Evolutionary conservation across 2,113 vertebrate genomes (phyloP).

Genomic region (Chaetops frenatus): DNA sequence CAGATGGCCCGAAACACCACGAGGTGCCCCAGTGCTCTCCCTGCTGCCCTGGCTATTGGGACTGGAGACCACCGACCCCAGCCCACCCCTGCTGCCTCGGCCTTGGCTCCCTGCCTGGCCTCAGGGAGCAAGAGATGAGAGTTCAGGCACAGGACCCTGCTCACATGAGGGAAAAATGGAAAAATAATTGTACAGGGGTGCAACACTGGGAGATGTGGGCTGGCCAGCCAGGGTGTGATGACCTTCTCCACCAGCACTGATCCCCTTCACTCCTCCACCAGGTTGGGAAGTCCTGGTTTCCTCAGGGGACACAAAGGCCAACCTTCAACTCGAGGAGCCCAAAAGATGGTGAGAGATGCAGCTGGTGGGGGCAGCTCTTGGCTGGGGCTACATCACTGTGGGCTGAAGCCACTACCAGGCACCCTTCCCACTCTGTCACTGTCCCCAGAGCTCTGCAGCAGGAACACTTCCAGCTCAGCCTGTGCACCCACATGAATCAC

Average conservation of each 20-base stretch:
- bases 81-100: not conserved
- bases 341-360: not conserved
- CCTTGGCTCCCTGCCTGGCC: not conserved
- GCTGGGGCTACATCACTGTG: accelerated
- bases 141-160: not conserved
- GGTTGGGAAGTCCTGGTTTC: not conserved
- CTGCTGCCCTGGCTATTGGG: not conserved
- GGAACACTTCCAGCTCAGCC: not conserved
- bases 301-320: not conserved
- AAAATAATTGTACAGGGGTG: not conserved
- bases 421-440: not conserved
- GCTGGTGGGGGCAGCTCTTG: not conserved
- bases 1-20: not conserved
- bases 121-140: not conserved
- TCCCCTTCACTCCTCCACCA: not conserved
- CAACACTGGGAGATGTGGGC: not conserved
- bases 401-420: not conserved
- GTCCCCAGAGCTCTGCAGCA: not conserved
- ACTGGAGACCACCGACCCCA: not conserved
- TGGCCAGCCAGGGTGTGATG: not conserved
- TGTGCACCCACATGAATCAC: not conserved
- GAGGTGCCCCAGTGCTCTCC: not conserved
- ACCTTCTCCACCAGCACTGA: not conserved
- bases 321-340: not conserved
- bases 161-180: not conserved